A percentile compares a stretch with the other conserved stretches of the same genome.
These are phyloP conservation scores for Protobothrops flavoviridis DNA, from an alignment of 2,113 vertebrate genomes.

Conservation along the genomic window DNA sequence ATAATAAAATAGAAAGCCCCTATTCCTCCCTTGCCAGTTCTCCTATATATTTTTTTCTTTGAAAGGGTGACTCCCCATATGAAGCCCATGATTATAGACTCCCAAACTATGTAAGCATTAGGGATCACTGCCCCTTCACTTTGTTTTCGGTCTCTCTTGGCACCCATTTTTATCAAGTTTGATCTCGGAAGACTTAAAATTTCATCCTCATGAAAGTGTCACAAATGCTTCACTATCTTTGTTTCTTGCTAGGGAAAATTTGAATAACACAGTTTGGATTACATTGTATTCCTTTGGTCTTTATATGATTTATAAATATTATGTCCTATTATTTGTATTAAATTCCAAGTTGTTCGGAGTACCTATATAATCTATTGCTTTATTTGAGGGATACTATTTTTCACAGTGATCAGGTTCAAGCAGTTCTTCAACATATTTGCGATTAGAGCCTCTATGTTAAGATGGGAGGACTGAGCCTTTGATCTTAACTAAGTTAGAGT, in stretches of 20 bases:
- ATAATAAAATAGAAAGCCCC: background rate
- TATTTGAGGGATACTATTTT: background rate
- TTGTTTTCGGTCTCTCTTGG: background rate
- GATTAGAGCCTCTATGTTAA: background rate
- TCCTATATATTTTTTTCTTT: background rate
- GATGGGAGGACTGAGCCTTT: background rate
- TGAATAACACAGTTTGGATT: background rate
- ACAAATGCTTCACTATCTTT: background rate
- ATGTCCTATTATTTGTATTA: background rate
- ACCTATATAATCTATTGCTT: background rate
- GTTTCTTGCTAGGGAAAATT: background rate
- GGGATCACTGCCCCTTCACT: background rate
- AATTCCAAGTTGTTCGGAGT: background rate
- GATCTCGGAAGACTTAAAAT: background rate
- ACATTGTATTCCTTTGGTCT: background rate
- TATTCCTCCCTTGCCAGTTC: background rate
- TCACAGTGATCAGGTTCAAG: background rate
- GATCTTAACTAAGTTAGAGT: background rate
- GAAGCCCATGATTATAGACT: background rate
- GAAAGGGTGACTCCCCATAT: background rate
- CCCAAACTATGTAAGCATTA: background rate
- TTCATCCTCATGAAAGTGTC: background rate
- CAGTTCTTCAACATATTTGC: background rate
- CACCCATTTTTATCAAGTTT: background rate
- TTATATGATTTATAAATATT: background rate